Base-by-base conservation (phyloP, 2,113 vertebrate genomes). In the Pachycephala philippinensis region DNA sequence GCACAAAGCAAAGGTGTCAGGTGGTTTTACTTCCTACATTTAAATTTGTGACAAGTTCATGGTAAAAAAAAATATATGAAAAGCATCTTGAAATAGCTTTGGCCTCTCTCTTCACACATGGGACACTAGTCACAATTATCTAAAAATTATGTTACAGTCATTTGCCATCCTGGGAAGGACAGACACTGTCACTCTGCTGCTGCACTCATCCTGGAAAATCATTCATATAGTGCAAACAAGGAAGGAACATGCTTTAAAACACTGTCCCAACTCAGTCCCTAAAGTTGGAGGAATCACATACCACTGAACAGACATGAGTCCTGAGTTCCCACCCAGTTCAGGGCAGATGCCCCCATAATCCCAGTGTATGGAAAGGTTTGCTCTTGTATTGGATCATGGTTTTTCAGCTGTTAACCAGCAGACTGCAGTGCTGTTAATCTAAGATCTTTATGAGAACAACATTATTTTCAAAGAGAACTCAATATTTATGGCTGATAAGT, bases 401-500 rank as follows among this genome's bases (percentile, higher is more conserved):
- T 93, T 40, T 88, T 40, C 54, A 33, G 33, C 15, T 90, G 71
- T 42, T 53, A 39, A 89, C 47, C 52, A 64, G 54, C 52, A 85
- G 79, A 18, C 18, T 86, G 56, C 44, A 68, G 60, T 42, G 60
- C 26, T 84, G 56, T 84, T 93, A 81, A 94, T 81, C 68, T 68
- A 15, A n/a, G 35, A 71, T 45, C 60, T 89, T 71, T 53, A 90
- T 57, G 65, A 72, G 88, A 91, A 68, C 66, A 92, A 65, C 30
- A 69, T 77, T 77, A 26, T 79, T 90, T 95, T 61, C 68, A 61
- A 87, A 92, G 24, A 44, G 37, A 87, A 77, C 18, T 65, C n/a
- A 65, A 15, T 92, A 94, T 93, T 95, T 94, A 83, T 80, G 37
- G 50, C 65, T 79, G 78, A 65, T 92, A 93, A 96, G 56, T 57